Evolutionary conservation across 2,797 vertebrate species (phyloP).

Genomic region (Coregonus sp.): DNA sequence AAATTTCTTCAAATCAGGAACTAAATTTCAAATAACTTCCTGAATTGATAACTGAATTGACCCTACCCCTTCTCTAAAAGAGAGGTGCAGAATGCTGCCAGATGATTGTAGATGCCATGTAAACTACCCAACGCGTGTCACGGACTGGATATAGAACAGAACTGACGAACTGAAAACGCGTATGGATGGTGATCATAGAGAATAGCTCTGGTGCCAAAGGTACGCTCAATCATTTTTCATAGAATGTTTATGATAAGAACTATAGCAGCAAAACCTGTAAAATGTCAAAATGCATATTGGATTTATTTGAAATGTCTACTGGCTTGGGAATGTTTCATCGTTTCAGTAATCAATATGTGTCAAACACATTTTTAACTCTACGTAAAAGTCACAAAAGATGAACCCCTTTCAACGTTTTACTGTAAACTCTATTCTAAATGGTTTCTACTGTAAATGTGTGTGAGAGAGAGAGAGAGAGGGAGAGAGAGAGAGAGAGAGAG

Average conservation of each 20-base stretch:
- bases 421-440: neutral
- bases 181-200: neutral
- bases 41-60: too few relatives aligned
- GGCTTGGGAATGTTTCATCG: neutral
- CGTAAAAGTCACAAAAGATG: neutral
- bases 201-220: neutral
- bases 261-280: neutral
- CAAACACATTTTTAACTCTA: neutral
- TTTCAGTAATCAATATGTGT: neutral
- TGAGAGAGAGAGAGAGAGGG: too few relatives aligned
- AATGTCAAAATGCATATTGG: conserved; percentile 1
- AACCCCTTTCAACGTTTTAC: neutral
- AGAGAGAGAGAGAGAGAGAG: too few relatives aligned
- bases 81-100: too few relatives aligned
- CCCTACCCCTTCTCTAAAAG: too few relatives aligned
- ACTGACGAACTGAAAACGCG: neutral
- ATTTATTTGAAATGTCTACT: neutral
- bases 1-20: too few relatives aligned
- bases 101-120: neutral
- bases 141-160: neutral
- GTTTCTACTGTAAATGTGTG: too few relatives aligned
- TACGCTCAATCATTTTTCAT: neutral
- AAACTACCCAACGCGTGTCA: neutral
- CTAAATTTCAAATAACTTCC: too few relatives aligned
- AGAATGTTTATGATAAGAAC: neutral